Conservation (phyloP, 2,888 invertebrate genomes). For the Platycheirus rosarum region DNA sequence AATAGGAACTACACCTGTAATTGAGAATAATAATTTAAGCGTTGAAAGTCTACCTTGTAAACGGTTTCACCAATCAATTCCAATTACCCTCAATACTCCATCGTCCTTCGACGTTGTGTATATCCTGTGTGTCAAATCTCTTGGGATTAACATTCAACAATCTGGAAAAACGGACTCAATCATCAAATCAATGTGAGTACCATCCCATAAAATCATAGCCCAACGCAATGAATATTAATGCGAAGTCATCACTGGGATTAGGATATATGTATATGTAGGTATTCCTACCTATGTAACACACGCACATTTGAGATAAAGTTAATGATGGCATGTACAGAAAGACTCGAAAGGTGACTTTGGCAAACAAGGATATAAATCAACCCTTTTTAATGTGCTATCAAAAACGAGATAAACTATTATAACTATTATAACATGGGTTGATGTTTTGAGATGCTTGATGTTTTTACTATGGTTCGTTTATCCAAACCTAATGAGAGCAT, state of each 20-base stretch:
- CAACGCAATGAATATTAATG: constrained; percentile 83
- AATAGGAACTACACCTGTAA: constrained; percentile 23
- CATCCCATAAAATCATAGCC: constrained; percentile 72
- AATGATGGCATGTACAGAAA: constrained; percentile 21
- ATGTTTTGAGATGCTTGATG: not conserved
- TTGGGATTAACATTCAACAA: constrained; percentile 72
- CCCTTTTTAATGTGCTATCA: constrained; percentile 51
- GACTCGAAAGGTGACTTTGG: constrained; percentile 49
- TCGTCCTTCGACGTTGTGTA: not conserved
- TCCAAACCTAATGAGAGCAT: constrained; percentile 60
- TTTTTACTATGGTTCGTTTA: constrained; percentile 36
- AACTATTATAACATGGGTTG: constrained; percentile 49
- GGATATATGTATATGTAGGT: not conserved
- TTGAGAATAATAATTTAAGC: constrained; percentile 69
- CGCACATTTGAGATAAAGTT: constrained; percentile 26
- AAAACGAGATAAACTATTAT: constrained; percentile 63
- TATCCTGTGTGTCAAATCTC: constrained; percentile 55
- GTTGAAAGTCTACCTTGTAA: constrained; percentile 11
- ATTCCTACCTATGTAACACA: no score
- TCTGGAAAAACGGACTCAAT: constrained; percentile 73
- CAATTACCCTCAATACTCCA: constrained; percentile 58
- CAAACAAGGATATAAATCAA: constrained; percentile 71
- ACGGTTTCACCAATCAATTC: constrained; percentile 65
- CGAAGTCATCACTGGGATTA: constrained; percentile 80
- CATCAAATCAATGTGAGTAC: constrained; percentile 64